Conservation (phyloP, 2,888 invertebrate species). For the Linnaemya tessellans region DNA sequence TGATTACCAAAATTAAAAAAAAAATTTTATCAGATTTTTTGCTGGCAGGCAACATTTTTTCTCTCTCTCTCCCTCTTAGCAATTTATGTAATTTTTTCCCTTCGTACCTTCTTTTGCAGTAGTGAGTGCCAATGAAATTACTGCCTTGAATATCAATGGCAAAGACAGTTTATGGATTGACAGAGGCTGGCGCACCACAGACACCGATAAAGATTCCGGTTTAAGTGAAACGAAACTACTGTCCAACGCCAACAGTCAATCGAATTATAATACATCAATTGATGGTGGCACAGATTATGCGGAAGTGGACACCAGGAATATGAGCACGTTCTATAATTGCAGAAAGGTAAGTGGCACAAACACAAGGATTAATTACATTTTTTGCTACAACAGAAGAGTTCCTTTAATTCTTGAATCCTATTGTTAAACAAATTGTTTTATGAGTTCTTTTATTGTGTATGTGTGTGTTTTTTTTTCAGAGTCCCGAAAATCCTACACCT, state of each 20-base stretch:
- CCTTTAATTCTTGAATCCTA: not conserved
- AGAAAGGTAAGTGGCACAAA: conserved; percentile 83
- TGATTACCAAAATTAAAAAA: conserved; percentile 20
- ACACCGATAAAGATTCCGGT: conserved; percentile 86
- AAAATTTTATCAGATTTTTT: not conserved
- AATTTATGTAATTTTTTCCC: not conserved
- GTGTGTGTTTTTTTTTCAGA: conserved; percentile 76
- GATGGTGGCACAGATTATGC: conserved; percentile 87
- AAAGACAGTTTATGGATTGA: conserved; percentile 89
- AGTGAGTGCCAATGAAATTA: conserved; percentile 84
- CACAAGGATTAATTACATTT: not conserved
- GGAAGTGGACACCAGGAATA: conserved; percentile 86
- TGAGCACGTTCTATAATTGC: conserved; percentile 89
- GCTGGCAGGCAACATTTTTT: not conserved
- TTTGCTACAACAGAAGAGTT: not conserved
- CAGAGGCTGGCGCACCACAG: conserved; percentile 87
- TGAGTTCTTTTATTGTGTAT: not conserved
- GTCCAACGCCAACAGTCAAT: conserved; percentile 84
- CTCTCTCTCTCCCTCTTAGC: not conserved
- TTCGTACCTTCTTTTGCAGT: conserved; percentile 76
- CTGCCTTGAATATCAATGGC: conserved; percentile 84
- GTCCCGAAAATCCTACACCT: conserved; percentile 87
- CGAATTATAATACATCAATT: conserved; percentile 81
- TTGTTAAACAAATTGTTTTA: not conserved
- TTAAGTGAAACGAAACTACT: conserved; percentile 85